A percentile compares a stretch with the other conserved stretches of the same genome.
Conservation (phyloP, 2,113 vertebrate genomes). For the Arizona elegans region DNA sequence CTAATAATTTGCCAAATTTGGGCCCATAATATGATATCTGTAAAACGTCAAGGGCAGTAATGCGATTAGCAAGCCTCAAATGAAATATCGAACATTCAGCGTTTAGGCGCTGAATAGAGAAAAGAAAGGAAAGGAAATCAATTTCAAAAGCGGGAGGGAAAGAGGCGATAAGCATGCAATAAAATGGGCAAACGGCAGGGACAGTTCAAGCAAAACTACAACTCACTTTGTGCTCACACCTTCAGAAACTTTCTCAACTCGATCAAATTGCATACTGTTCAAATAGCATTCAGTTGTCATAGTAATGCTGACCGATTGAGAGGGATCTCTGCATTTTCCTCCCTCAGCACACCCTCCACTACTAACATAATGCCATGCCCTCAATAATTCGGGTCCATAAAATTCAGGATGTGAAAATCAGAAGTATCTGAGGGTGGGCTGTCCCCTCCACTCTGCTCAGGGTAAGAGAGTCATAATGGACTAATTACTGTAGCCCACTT, state of each 20-base stretch:
- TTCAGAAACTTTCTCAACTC: slow-evolving; percentile 60
- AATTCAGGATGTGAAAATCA: slow-evolving; percentile 85
- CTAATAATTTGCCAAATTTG: slow-evolving; percentile 90
- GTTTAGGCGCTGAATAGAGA: slow-evolving; percentile 81
- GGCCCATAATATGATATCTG: slow-evolving; percentile 89
- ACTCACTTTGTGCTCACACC: slow-evolving; percentile 59
- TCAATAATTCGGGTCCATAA: slow-evolving; percentile 76
- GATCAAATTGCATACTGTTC: slow-evolving; percentile 51
- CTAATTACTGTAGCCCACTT: slow-evolving; percentile 80
- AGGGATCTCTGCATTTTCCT: slow-evolving; percentile 64
- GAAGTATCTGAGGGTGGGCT: slow-evolving; percentile 83
- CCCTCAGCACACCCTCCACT: slow-evolving; percentile 33
- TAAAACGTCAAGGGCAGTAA: slow-evolving; percentile 88
- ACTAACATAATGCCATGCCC: slow-evolving; percentile 52
- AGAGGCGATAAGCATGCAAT: slow-evolving; percentile 82
- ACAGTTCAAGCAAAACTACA: slow-evolving; percentile 64
- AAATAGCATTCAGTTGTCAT: slow-evolving; percentile 74
- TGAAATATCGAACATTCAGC: slow-evolving; percentile 89
- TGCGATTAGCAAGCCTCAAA: slow-evolving; percentile 86
- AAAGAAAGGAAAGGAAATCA: slow-evolving; percentile 85
- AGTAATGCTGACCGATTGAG: slow-evolving; percentile 64
- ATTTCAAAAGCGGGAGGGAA: slow-evolving; percentile 83
- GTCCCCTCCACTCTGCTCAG: slow-evolving; percentile 69
- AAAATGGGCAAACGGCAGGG: slow-evolving; percentile 74
- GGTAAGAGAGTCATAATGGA: slow-evolving; percentile 82